Conservation (phyloP, 2,113 vertebrate species). For the Romanogobio albipinnatus region DNA sequence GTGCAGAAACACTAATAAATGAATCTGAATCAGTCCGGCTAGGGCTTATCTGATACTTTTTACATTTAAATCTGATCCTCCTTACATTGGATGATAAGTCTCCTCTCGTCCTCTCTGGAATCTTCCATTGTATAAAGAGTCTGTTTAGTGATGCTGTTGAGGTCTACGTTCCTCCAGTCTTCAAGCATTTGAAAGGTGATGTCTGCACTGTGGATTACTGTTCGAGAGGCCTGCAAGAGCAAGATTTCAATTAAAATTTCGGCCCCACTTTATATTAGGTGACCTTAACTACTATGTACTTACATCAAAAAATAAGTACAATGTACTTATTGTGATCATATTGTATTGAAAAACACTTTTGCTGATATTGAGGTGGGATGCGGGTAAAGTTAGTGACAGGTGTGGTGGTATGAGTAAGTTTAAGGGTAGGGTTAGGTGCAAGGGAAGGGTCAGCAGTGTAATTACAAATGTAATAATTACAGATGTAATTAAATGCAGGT, state of each 20-base stretch:
- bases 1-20: neutral
- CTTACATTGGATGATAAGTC: slow-evolving; percentile 96
- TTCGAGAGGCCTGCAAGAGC: slow-evolving; percentile 87
- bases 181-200: slow-evolving; percentile 99
- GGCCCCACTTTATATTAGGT: too few relatives aligned
- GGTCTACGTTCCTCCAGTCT: slow-evolving; percentile 98
- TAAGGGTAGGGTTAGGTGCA: too few relatives aligned
- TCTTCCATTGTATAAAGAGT: slow-evolving; percentile 99
- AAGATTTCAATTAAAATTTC: slow-evolving; percentile 56
- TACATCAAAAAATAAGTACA: too few relatives aligned
- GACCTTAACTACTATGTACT: too few relatives aligned
- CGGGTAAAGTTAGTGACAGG: too few relatives aligned
- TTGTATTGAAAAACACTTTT: too few relatives aligned
- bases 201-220: slow-evolving; percentile 99
- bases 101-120: slow-evolving; percentile 91
- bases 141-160: slow-evolving; percentile 99
- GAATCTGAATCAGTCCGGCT: neutral
- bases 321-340: too few relatives aligned
- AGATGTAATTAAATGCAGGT: too few relatives aligned
- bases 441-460: too few relatives aligned
- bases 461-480: too few relatives aligned
- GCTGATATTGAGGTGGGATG: too few relatives aligned
- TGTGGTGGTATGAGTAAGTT: too few relatives aligned
- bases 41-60: neutral
- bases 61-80: neutral